Conservation (phyloP, 2,113 vertebrate genomes). For the Phalacrocorax aristotelis region DNA sequence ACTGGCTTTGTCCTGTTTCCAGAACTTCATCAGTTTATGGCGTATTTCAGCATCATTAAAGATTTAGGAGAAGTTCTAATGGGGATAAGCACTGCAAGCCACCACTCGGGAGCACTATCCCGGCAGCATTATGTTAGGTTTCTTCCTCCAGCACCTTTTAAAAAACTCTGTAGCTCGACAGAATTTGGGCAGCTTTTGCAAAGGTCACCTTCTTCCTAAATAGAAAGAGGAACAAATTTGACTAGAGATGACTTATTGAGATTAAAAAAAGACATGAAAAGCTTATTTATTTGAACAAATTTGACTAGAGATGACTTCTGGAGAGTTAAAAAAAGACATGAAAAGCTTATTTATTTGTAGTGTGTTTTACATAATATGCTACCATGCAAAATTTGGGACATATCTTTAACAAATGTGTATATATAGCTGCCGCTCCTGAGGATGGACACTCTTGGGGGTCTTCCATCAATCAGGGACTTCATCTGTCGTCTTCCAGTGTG, state of each 20-base stretch:
- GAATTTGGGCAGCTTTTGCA: conserved; percentile 16
- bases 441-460: background rate
- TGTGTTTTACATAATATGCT: background rate
- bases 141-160: background rate
- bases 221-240: conserved; percentile 9
- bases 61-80: conserved; percentile 32
- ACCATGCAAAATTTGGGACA: background rate
- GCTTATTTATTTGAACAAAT: background rate
- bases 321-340: background rate
- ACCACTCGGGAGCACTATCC: background rate
- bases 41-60: conserved; percentile 50
- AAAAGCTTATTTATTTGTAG: background rate
- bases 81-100: background rate
- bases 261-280: background rate
- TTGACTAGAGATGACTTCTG: background rate
- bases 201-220: conserved; percentile 44
- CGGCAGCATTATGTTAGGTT: background rate
- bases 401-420: background rate
- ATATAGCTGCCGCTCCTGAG: background rate
- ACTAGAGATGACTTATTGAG: background rate
- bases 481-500: background rate
- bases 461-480: background rate
- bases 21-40: conserved; percentile 30
- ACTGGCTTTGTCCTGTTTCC: background rate
- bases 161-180: background rate